Conservation (phyloP, 2,113 vertebrate species). For the Rhinichthys klamathensis region DNA sequence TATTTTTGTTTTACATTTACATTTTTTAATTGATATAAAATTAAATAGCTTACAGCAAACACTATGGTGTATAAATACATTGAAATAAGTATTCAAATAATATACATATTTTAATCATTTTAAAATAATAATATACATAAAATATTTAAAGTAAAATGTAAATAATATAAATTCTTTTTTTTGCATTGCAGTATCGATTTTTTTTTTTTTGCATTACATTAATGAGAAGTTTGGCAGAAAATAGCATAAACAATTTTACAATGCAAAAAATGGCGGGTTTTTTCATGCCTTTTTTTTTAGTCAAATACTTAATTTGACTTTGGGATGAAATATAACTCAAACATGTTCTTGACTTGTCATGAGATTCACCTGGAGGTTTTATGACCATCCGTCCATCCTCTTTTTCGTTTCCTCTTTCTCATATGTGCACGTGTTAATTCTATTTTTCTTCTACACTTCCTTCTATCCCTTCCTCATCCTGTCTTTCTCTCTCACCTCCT, state of each 20-base stretch:
- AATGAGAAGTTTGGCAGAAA: neutral
- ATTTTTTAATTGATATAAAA: neutral
- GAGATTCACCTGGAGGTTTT: neutral
- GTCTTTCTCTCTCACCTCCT: neutral
- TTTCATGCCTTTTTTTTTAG: neutral
- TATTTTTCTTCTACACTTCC: neutral
- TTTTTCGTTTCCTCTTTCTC: neutral
- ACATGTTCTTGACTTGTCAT: neutral
- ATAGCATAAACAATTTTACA: neutral
- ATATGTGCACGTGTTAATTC: neutral
- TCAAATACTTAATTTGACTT: neutral
- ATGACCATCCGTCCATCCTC: neutral
- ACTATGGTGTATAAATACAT: neutral
- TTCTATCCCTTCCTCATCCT: neutral
- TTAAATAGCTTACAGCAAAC: neutral
- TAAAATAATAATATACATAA: neutral
- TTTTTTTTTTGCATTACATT: neutral
- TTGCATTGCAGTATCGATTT: neutral
- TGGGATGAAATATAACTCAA: neutral
- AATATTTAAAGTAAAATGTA: neutral
- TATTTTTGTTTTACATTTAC: neutral
- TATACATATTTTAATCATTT: neutral
- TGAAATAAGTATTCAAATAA: neutral
- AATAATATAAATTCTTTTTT: neutral
- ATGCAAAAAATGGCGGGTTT: neutral